Conservation (phyloP, 2,888 invertebrate species). For the Cyaniris semiargus region DNA sequence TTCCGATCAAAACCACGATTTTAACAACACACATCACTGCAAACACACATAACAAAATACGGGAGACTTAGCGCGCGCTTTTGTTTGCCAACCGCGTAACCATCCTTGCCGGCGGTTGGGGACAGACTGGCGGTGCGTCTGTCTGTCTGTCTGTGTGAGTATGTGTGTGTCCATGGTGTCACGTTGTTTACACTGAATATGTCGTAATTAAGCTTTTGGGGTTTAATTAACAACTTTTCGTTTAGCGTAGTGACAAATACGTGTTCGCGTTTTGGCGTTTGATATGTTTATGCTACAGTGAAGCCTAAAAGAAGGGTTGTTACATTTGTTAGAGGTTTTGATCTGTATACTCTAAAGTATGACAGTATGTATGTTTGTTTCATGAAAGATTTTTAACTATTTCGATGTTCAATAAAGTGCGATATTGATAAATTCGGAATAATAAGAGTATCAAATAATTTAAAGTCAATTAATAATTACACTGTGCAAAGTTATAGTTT, state of each 20-base stretch:
- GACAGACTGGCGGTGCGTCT: constrained; percentile 51
- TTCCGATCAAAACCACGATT: constrained; percentile 54
- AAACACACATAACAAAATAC: constrained; percentile 37
- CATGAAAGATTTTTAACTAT: too few relatives aligned
- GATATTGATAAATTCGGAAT: too few relatives aligned
- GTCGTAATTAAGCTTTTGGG: constrained; percentile 45
- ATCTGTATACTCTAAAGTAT: too few relatives aligned
- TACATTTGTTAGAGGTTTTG: background rate
- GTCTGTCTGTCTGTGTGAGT: constrained; percentile 33
- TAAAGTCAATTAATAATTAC: too few relatives aligned
- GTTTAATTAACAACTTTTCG: constrained; percentile 41
- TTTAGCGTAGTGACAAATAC: constrained; percentile 29
- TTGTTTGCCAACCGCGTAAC: constrained; percentile 36
- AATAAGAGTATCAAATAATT: too few relatives aligned
- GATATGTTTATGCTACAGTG: constrained; percentile 17
- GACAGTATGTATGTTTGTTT: too few relatives aligned
- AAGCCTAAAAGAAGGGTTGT: background rate
- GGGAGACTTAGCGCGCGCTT: constrained; percentile 19
- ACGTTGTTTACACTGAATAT: constrained; percentile 33
- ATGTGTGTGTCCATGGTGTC: constrained; percentile 31
- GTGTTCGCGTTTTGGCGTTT: constrained; percentile 22
- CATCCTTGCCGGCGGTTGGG: constrained; percentile 45
- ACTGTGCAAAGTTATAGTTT: too few relatives aligned
- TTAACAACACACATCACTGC: constrained; percentile 62
- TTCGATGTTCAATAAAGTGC: too few relatives aligned